Conservation (phyloP, 1,140 invertebrate genomes). For the Drosophila mayri region DNA sequence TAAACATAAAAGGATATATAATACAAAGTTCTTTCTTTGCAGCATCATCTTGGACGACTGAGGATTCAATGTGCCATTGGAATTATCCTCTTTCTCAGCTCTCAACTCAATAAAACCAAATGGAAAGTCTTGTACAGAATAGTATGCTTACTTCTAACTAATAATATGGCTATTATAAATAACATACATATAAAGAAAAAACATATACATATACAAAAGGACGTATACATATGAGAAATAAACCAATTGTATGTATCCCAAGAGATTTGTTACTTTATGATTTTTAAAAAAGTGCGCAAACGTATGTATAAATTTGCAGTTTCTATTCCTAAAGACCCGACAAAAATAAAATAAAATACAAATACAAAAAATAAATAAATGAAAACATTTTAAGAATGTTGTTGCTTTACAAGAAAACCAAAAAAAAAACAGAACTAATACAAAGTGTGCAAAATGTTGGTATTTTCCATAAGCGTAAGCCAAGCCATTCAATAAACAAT, state of each 20-base stretch:
- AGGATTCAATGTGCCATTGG: constrained; percentile 27
- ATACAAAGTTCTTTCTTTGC: background rate
- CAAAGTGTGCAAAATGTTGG: constrained; percentile 45
- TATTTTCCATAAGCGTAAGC: constrained; percentile 36
- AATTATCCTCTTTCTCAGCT: constrained; percentile 36
- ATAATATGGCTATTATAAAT: constrained; percentile 77
- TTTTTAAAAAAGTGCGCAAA: constrained; percentile 61
- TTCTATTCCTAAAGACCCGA: constrained; percentile 47
- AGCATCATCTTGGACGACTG: constrained; percentile 72
- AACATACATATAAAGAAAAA: constrained; percentile 40
- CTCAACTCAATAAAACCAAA: constrained; percentile 52
- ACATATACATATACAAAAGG: constrained; percentile 39
- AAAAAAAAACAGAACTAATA: constrained; percentile 25
- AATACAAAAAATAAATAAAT: constrained; percentile 50
- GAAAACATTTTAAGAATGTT: constrained; percentile 57
- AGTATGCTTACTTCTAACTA: constrained; percentile 77
- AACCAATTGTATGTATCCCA: constrained; percentile 60
- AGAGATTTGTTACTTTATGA: constrained; percentile 70
- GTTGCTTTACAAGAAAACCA: constrained; percentile 50
- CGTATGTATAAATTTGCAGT: constrained; percentile 61
- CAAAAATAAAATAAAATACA: constrained; percentile 5
- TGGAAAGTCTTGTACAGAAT: constrained; percentile 72
- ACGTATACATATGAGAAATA: constrained; percentile 49
- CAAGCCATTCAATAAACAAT: constrained; percentile 47
- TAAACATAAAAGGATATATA: background rate